Evolutionary conservation across 2,888 invertebrate genomes (phyloP), one percentile per base, ranked within the genome.

Genomic region (Margaritifera margaritifera): DNA sequence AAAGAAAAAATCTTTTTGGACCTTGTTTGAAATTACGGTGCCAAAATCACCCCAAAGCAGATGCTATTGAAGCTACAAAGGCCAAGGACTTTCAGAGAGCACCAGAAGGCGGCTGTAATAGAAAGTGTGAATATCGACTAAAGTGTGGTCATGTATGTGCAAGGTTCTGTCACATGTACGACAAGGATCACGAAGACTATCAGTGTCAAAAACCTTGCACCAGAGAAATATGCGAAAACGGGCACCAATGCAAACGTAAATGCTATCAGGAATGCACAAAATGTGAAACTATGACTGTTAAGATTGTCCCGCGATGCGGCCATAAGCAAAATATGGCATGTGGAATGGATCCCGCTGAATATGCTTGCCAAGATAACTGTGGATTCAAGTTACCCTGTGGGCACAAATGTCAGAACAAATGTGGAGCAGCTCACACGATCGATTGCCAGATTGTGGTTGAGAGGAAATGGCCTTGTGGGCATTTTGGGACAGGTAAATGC

Each of bases 201-300:
- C 87, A 87, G 68, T 83, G 84, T 64, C 54, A 31, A 22, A 79
- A 78, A 62, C 24, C 15, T 42, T 84, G 84, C 58, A 66, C 60
- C 19, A 72, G 70, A 72, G 67, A 31, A 66, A 75, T 72, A 19
- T 79, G 80, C 31, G 50, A 68, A 18, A 72, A 69, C 27, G 65
- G 64, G 0, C 84, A 84, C 62, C 27, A 59, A 50, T 84, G 83
- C 51, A 58, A 79, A 19, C 91, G 90, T 75, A 66, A 75, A 50
- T 94, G 94, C 77, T 87, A 87, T 77, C 91, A 92, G 80, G 66
- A 75, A 6, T 78, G 83, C 69, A 81, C 80, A 25, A 62, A 78
- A 2, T 88, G 88, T 68, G 27, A 53, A 24, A 61, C 68, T 6
- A 51, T 62, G 25, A 79, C 85, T 1, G 66, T 73, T 18, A 84